A percentile compares a stretch with the other conserved stretches of the same genome.
Conservation (phyloP, 2,113 vertebrate genomes). For the Ictalurus furcatus region DNA sequence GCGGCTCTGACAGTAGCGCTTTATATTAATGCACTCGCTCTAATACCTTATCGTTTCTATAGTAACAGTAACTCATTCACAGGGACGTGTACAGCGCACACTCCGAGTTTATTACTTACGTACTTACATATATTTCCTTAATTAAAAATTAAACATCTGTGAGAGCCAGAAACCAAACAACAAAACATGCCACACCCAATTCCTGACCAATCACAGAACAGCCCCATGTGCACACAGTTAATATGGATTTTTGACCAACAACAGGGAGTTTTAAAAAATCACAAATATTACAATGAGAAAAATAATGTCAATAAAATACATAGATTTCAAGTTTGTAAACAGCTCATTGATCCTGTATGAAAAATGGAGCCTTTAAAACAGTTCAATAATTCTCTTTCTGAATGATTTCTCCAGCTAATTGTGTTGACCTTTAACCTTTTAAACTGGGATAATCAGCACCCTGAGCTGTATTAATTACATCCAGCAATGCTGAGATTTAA, state of each 20-base stretch:
- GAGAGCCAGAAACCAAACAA: no score
- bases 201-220: neutral
- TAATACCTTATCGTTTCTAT: neutral
- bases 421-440: constrained; percentile 17
- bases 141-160: no score
- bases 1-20: neutral
- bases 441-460: neutral
- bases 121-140: no score
- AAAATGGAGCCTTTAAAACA: neutral
- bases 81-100: neutral
- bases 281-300: no score
- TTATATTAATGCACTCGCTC: neutral
- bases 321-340: neutral
- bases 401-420: neutral
- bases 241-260: no score
- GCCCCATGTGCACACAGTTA: neutral
- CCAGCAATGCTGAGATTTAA: neutral
- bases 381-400: neutral
- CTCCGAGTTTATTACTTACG: no score
- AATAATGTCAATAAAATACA: no score
- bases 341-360: neutral
- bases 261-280: no score
- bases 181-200: no score
- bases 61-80: neutral
- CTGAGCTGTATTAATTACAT: neutral